phyloP scores from a whole-genome alignment of 2,797 vertebrate genomes.

The Falco concolor region DNA sequence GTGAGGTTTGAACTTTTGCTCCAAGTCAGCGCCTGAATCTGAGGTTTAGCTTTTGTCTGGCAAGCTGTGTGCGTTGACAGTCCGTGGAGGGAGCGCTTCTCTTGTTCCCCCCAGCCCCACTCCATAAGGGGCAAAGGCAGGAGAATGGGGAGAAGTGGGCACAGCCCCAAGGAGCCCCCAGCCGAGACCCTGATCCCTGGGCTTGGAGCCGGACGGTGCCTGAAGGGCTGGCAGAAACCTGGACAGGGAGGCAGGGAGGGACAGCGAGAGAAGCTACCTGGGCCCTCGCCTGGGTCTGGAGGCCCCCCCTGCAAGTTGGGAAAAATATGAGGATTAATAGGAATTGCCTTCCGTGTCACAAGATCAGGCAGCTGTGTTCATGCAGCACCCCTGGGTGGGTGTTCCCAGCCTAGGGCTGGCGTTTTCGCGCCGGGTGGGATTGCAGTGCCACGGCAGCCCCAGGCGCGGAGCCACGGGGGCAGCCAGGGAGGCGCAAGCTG shows the following conservation, averaged over 20 bases:
- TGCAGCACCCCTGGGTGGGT: too few relatives aligned
- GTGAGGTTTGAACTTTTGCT: slow-evolving; percentile 8
- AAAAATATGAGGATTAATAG: not conserved
- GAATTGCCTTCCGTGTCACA: not conserved
- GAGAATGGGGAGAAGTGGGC: not conserved
- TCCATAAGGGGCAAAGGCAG: not conserved
- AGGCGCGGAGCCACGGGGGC: not conserved
- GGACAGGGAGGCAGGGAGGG: not conserved
- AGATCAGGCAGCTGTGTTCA: not conserved
- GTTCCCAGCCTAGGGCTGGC: not conserved
- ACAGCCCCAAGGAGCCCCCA: not conserved
- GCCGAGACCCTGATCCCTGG: not conserved
- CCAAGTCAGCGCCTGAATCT: not conserved
- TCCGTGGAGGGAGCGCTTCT: not conserved
- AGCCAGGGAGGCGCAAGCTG: not conserved
- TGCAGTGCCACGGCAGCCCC: not conserved
- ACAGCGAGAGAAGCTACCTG: not conserved
- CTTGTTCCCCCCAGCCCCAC: not conserved
- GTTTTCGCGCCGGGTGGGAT: not conserved
- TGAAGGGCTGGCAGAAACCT: not conserved
- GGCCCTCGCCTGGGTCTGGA: not conserved
- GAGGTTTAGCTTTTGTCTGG: not conserved
- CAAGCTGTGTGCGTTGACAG: not conserved
- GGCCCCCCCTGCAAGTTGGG: not conserved
- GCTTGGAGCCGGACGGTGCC: not conserved